phyloP scores from a whole-genome alignment of 2,797 vertebrate genomes.

The Sebastes iracundus region DNA sequence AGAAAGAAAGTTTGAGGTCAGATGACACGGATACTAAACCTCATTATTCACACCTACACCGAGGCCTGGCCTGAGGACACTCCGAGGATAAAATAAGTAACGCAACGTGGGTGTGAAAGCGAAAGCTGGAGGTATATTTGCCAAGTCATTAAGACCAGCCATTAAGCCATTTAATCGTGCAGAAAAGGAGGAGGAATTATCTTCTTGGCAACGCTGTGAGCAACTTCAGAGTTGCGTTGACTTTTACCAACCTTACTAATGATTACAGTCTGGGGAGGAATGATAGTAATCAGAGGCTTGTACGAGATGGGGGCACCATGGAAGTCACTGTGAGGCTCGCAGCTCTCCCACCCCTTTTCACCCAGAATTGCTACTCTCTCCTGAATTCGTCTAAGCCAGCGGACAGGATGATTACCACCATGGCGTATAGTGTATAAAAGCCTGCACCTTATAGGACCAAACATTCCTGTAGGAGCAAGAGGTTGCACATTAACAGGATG shows the following conservation, averaged over 20 bases:
- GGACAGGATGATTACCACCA: constrained; percentile 79
- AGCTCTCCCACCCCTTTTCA: constrained; percentile 67
- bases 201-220: constrained; percentile 39
- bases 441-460: constrained; percentile 35
- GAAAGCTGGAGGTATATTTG: constrained; percentile 61
- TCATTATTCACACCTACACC: constrained; percentile 49
- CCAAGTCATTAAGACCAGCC: constrained; percentile 67
- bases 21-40: constrained; percentile 21
- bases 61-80: constrained; percentile 44
- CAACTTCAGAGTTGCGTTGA: constrained; percentile 40
- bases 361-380: constrained; percentile 75
- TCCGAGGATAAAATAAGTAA: constrained; percentile 43
- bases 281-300: constrained; percentile 80
- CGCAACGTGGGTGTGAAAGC: constrained; percentile 40
- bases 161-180: constrained; percentile 71
- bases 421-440: constrained; percentile 45
- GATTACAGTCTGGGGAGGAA: constrained; percentile 73
- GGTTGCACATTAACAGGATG: background rate
- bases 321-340: constrained; percentile 56
- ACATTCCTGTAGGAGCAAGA: background rate
- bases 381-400: constrained; percentile 59
- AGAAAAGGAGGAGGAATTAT: constrained; percentile 59
- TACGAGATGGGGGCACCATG: constrained; percentile 49
- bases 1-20: constrained; percentile 29
- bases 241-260: constrained; percentile 61